Percentiles rank a stretch among this genome's conserved stretches.
Conservation (phyloP, 1,140 invertebrate genomes). For the Trachymyrmex cornetzi region DNA sequence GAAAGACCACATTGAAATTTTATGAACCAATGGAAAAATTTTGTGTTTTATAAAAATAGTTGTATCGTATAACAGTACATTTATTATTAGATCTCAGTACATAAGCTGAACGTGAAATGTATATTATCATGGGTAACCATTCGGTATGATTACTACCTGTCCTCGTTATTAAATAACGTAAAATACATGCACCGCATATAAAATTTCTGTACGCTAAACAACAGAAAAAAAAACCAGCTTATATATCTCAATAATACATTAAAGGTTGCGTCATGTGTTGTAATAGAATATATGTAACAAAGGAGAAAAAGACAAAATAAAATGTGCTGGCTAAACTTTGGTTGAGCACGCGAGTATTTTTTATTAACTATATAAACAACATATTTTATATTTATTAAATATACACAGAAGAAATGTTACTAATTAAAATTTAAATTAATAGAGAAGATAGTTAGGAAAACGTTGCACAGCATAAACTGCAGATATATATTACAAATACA, state of each 20-base stretch:
- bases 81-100: conserved; percentile 36
- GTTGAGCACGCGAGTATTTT: background rate
- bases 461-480: background rate
- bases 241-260: conserved; percentile 60
- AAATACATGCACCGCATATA: conserved; percentile 20
- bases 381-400: conserved; percentile 4
- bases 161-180: conserved; percentile 55
- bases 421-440: background rate
- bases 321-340: background rate
- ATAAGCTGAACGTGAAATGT: conserved; percentile 51
- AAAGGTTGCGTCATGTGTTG: conserved; percentile 12
- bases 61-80: background rate
- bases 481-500: conserved; percentile 23
- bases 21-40: conserved; percentile 25
- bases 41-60: conserved; percentile 27
- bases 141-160: conserved; percentile 48
- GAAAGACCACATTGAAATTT: conserved; percentile 25
- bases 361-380: background rate
- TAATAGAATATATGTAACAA: conserved; percentile 17
- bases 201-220: conserved; percentile 38
- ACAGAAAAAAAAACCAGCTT: conserved; percentile 23
- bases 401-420: background rate
- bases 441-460: background rate
- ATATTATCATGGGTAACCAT: conserved; percentile 41
- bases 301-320: conserved; percentile 29